Evolutionary conservation across 1,140 invertebrate species (phyloP), one percentile per base, ranked within the genome.

Genomic region (Drosophila kepulauana): DNA sequence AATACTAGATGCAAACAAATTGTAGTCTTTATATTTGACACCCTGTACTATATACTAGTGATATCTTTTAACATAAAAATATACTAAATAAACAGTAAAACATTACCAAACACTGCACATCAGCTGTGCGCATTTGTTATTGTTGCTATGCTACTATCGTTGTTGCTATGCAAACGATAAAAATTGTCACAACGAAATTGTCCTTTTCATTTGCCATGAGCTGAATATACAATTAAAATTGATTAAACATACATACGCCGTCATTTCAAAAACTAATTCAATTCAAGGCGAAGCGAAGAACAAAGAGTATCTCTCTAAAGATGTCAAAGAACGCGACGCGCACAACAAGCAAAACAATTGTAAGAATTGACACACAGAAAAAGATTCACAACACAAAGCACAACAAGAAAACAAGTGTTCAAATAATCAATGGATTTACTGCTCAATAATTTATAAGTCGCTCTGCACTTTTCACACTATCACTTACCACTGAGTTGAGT

Each of bases 141-240:
- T 72, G 62, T 76, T 73, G 74, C 69, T 76, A 76, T 62, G 73
- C 45, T 71, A 71, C 10, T 16, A 35, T 30, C 46, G 69, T 81
- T 76, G 82, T 86, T 86, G 70, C 81, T 78, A 85, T 56, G 73
- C 45, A 52, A 75, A 78, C 82, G 13, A 51, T 46, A 38, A 69
- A 80, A 20, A 67, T 75, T 71, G 81, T 75, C 81, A 85, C 81
- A 85, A 85, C 81, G 54, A 64, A 85, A 28, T 56, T 25, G 51
- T 46, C 46, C 15, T 6, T 49, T 54, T 59, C 35, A 8, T 38
- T 72, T 46, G 62, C 68, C 62, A 72, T 72, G 41, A 54, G 10
- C 41, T 65, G 56, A 66, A 71, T 72, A 61, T 66, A 66, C 61
- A 72, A 85, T 74, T 79, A 57, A 54, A 70, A 84, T 84, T 85